phyloP scores from a whole-genome alignment of 2,888 invertebrate species.

The Spodoptera picta region DNA sequence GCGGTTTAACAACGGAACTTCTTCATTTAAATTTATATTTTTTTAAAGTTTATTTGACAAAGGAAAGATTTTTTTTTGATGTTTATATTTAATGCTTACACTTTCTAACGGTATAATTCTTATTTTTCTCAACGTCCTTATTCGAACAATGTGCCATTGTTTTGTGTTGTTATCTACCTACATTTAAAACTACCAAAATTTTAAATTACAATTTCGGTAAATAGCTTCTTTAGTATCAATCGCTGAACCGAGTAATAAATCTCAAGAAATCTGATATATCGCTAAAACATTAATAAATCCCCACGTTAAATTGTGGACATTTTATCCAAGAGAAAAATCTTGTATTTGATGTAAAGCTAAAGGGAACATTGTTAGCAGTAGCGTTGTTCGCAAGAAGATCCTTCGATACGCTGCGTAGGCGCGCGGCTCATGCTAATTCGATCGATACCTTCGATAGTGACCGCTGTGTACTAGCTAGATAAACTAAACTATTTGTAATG shows the following conservation, averaged over 20 bases:
- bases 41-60: not conserved
- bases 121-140: no score
- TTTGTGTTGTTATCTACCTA: no score
- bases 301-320: constrained; percentile 22
- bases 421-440: constrained; percentile 72
- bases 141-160: constrained; percentile 33
- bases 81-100: not conserved
- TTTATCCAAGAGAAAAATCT: constrained; percentile 50
- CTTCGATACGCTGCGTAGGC: constrained; percentile 60
- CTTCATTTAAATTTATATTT: not conserved
- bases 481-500: constrained; percentile 49
- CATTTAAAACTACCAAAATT: no score
- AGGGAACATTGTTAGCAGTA: constrained; percentile 46
- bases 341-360: constrained; percentile 21
- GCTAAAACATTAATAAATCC: no score
- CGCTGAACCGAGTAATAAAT: no score
- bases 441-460: constrained; percentile 71
- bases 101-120: constrained; percentile 3
- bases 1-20: constrained; percentile 22
- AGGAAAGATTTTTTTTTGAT: not conserved
- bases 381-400: constrained; percentile 55
- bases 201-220: no score
- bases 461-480: constrained; percentile 33
- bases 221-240: no score
- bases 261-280: no score